Percentiles rank a stretch among this genome's conserved stretches.
These are phyloP conservation scores for Eudasyphora cyanicolor DNA, from an alignment of 2,888 invertebrate species.

Conservation along the genomic window DNA sequence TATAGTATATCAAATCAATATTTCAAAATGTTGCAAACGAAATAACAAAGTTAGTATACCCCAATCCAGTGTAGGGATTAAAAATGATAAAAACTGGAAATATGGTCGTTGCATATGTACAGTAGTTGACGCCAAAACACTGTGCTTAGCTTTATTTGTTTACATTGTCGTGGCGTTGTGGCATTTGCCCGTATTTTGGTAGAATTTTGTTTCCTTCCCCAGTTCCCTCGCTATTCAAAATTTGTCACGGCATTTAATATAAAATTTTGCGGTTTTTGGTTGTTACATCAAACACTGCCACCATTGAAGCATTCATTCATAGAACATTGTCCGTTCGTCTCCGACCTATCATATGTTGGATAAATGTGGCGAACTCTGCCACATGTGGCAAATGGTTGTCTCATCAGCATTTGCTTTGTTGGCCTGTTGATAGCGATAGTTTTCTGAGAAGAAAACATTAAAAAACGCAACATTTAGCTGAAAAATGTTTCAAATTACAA, in stretches of 20 bases:
- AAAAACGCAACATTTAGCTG: conserved; percentile 43
- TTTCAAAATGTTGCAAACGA: no score
- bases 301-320: conserved; percentile 45
- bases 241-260: conserved; percentile 63
- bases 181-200: conserved; percentile 15
- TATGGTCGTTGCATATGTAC: no score
- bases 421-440: conserved; percentile 30
- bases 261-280: conserved; percentile 58
- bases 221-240: conserved; percentile 39
- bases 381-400: conserved; percentile 9
- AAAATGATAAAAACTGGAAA: no score
- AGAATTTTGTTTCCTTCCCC: background rate
- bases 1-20: no score
- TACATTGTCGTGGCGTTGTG: no score
- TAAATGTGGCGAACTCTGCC: conserved; percentile 8
- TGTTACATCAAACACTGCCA: conserved; percentile 24
- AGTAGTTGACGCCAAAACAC: background rate
- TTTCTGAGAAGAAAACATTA: background rate
- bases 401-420: background rate
- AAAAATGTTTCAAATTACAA: conserved; percentile 43
- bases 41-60: no score
- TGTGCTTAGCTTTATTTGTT: conserved; percentile 39
- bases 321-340: conserved; percentile 24
- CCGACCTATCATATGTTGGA: background rate
- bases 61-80: no score